Conservation (phyloP, 2,797 vertebrate genomes). For the Gallirallus australis region DNA sequence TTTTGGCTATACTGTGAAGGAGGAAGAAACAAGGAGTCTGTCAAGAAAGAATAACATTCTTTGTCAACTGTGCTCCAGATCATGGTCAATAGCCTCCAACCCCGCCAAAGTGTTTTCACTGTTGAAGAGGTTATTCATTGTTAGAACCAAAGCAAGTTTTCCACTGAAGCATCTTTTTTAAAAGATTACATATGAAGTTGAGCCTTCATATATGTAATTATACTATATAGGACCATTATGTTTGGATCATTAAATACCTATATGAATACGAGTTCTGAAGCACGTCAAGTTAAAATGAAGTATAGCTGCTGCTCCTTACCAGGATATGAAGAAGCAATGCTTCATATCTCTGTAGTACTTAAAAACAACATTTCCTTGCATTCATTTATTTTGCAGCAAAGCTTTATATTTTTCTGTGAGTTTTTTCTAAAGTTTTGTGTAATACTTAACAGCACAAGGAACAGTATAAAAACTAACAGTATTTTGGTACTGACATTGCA, state of each 20-base stretch:
- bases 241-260: slow-evolving; percentile 81
- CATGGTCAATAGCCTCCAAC: slow-evolving; percentile 42
- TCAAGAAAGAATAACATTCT: slow-evolving; percentile 71
- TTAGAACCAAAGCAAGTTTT: slow-evolving; percentile 71
- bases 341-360: slow-evolving; percentile 68
- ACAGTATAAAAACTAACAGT: slow-evolving; percentile 20
- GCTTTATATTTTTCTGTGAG: slow-evolving; percentile 37
- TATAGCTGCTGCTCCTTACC: slow-evolving; percentile 76
- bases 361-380: slow-evolving; percentile 60
- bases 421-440: slow-evolving; percentile 50
- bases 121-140: slow-evolving; percentile 60
- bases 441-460: slow-evolving; percentile 42
- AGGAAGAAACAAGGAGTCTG: slow-evolving; percentile 73
- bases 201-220: slow-evolving; percentile 80
- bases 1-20: slow-evolving; percentile 87
- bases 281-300: slow-evolving; percentile 75
- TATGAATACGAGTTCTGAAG: slow-evolving; percentile 78
- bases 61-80: slow-evolving; percentile 11
- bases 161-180: slow-evolving; percentile 71
- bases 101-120: slow-evolving; percentile 60
- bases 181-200: slow-evolving; percentile 72
- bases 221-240: slow-evolving; percentile 83
- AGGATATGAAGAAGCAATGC: slow-evolving; percentile 67
- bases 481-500: slow-evolving; percentile 36
- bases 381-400: slow-evolving; percentile 75